A percentile compares a stretch with the other conserved stretches of the same genome.
Conservation (phyloP, 2,113 vertebrate species). For the Cynopterus brachyotis region DNA sequence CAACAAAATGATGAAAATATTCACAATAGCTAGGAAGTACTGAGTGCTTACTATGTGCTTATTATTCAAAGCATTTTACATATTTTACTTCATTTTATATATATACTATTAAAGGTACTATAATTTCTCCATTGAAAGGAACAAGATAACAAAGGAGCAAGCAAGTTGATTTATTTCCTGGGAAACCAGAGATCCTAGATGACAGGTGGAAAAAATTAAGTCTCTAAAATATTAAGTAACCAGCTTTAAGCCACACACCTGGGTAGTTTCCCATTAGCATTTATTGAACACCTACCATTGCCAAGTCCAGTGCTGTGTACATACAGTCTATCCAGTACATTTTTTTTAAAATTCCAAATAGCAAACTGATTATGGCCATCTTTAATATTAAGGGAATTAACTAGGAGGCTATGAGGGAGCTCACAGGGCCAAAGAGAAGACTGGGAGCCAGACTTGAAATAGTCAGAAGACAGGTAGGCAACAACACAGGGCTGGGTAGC, state of each 20-base stretch:
- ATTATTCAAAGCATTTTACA: not conserved
- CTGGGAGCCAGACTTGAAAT: not conserved
- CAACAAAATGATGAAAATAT: not conserved
- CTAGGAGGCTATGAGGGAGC: not conserved
- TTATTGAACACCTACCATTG: not conserved
- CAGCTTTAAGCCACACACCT: not conserved
- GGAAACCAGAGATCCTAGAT: conserved; percentile 12
- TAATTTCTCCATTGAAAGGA: not conserved
- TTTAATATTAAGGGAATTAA: not conserved
- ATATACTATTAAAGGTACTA: not conserved
- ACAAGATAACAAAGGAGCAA: not conserved
- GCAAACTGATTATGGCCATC: not conserved
- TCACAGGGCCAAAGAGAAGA: not conserved
- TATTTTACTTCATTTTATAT: not conserved
- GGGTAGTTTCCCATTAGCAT: not conserved
- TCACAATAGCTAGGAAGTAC: not conserved
- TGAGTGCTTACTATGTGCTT: not conserved
- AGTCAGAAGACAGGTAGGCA: not conserved
- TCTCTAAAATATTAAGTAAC: not conserved
- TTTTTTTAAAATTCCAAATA: not conserved
- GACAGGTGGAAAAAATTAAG: not conserved
- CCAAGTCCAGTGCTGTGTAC: not conserved
- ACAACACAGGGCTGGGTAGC: not conserved
- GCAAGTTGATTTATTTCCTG: not conserved
- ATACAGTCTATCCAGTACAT: not conserved